Conservation (phyloP, 1,140 invertebrate species). For the Drosophila melanica region DNA sequence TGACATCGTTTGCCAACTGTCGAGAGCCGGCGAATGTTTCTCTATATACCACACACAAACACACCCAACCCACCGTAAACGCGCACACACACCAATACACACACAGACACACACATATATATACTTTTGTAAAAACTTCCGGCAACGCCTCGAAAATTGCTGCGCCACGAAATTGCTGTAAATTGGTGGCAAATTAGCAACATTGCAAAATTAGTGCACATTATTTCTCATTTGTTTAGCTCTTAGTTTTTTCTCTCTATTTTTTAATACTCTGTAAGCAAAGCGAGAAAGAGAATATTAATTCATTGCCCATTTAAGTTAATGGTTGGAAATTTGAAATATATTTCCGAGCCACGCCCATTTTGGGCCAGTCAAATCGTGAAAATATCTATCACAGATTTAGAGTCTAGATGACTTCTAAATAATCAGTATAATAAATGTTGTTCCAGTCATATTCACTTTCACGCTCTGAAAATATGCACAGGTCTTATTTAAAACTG, state of each 20-base stretch:
- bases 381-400: no score
- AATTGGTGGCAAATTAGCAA: constrained; percentile 47
- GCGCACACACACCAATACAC: constrained; percentile 8
- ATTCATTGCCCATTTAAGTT: neutral
- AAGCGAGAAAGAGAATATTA: neutral
- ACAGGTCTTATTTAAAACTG: no score
- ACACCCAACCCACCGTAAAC: neutral
- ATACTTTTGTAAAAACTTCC: constrained; percentile 25
- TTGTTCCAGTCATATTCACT: no score
- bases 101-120: neutral
- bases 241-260: neutral
- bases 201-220: constrained; percentile 52
- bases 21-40: constrained; percentile 38
- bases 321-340: neutral
- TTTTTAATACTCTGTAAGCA: neutral
- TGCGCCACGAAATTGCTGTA: constrained; percentile 28
- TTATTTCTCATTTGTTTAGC: constrained; percentile 27
- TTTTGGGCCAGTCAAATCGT: no score
- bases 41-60: constrained; percentile 22
- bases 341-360: no score
- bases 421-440: no score
- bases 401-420: no score
- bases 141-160: constrained; percentile 45
- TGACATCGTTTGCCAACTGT: constrained; percentile 57
- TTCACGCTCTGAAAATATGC: no score